Percentiles rank a stretch among this genome's conserved stretches.
phyloP scores from a whole-genome alignment of 2,888 invertebrate genomes.

The Coenonympha arcania region DNA sequence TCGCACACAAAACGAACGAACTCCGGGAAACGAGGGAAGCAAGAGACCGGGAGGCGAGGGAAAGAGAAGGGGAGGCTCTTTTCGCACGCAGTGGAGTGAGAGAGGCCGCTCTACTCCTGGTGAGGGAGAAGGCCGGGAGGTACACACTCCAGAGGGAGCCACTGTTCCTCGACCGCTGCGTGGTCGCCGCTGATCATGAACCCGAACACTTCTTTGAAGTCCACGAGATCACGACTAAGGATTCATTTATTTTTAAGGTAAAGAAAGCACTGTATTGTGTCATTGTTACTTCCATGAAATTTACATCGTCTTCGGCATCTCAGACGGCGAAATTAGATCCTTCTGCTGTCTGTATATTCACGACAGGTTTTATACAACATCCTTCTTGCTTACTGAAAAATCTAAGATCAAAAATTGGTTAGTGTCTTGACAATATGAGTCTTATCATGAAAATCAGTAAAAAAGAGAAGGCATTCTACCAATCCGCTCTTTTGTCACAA shows the following conservation, averaged over 20 bases:
- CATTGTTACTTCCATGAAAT: neutral
- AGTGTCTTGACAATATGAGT: too few species aligned
- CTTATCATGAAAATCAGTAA: too few species aligned
- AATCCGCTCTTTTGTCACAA: too few species aligned
- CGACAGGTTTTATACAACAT: too few species aligned
- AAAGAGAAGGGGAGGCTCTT: constrained; percentile 62
- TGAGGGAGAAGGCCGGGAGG: constrained; percentile 91
- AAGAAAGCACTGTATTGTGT: neutral
- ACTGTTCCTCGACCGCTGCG: constrained; percentile 90
- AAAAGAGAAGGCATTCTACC: too few species aligned
- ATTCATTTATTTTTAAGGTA: constrained; percentile 96
- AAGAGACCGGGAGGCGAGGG: constrained; percentile 62
- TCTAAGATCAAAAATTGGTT: too few species aligned
- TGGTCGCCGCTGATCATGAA: constrained; percentile 91
- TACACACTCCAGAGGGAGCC: constrained; percentile 92
- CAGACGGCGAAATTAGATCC: too few species aligned
- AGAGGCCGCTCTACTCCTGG: constrained; percentile 89
- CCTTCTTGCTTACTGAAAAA: too few species aligned
- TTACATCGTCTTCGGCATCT: too few species aligned
- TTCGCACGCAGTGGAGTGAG: constrained; percentile 86
- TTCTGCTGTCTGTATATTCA: too few species aligned
- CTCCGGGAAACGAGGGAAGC: constrained; percentile 70
- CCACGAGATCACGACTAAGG: constrained; percentile 92
- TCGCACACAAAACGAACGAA: constrained; percentile 79
- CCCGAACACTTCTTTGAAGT: constrained; percentile 96